phyloP scores from a whole-genome alignment of 2,888 invertebrate genomes.

The Lasioglossum oenotherae region DNA sequence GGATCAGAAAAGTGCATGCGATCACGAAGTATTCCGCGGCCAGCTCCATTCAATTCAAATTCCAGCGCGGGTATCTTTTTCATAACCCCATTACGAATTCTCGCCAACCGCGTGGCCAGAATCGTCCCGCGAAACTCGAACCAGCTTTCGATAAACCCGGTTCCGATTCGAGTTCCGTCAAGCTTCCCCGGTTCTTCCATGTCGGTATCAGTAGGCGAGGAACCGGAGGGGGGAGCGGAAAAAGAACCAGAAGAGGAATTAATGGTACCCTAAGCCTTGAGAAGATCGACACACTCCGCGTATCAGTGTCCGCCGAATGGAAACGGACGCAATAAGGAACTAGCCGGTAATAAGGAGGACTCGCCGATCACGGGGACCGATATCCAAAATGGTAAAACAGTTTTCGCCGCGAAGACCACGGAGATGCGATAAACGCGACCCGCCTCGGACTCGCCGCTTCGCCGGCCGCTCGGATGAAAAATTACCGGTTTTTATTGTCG shows the following conservation, averaged over 20 bases:
- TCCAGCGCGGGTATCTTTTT: constrained; percentile 7
- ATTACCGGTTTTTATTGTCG: not conserved
- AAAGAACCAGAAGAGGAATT: constrained; percentile 10
- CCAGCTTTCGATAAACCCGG: not conserved
- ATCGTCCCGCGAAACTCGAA: not conserved
- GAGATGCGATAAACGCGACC: constrained; percentile 44
- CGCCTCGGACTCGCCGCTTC: not conserved
- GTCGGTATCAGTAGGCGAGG: not conserved
- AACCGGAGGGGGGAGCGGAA: not conserved
- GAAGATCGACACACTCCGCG: constrained; percentile 24
- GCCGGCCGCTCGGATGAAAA: not conserved
- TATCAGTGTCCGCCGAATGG: constrained; percentile 1
- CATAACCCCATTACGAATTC: not conserved
- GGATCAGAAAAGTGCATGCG: not conserved
- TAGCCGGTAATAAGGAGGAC: constrained; percentile 36
- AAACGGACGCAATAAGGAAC: constrained; percentile 31
- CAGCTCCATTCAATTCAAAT: not conserved
- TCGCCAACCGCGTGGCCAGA: not conserved
- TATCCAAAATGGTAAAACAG: constrained; percentile 63
- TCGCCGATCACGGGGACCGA: constrained; percentile 49
- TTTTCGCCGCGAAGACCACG: constrained; percentile 32
- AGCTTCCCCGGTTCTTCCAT: not conserved
- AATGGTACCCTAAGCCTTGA: constrained; percentile 18
- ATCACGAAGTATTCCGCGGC: not conserved
- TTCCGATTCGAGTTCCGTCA: not conserved